A percentile compares a stretch with the other conserved stretches of the same genome.
phyloP scores from a whole-genome alignment of 2,113 vertebrate genomes.

The Rhynchomys soricoides region DNA sequence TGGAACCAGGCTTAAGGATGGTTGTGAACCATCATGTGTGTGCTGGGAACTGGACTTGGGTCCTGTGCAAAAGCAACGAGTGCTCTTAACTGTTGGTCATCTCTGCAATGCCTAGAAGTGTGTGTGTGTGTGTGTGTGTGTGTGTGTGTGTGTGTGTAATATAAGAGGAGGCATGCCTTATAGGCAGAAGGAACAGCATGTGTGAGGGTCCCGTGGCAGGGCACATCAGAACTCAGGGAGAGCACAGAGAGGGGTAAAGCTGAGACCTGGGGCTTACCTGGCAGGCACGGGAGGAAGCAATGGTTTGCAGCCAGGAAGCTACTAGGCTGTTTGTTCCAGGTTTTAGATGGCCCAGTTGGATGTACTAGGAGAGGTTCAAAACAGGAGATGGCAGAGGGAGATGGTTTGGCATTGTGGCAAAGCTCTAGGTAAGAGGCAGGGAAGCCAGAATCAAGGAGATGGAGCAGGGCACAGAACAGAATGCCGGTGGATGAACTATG shows the following conservation, averaged over 20 bases:
- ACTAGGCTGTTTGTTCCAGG: accelerated
- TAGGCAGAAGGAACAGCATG: background rate
- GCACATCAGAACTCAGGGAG: background rate
- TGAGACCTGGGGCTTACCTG: accelerated
- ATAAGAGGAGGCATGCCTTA: background rate
- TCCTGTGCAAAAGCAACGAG: background rate
- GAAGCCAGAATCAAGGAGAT: background rate
- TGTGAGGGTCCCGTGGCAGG: accelerated
- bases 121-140: background rate
- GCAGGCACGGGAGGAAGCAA: background rate
- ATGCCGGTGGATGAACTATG: background rate
- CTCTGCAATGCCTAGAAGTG: background rate
- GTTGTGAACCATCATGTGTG: background rate
- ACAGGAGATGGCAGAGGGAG: background rate
- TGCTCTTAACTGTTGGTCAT: background rate
- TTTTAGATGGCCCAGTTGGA: background rate
- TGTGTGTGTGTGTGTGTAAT: background rate
- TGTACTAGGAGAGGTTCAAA: too few relatives aligned
- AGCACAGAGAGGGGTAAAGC: accelerated
- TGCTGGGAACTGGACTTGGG: background rate
- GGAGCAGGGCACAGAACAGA: background rate
- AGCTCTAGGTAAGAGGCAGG: background rate
- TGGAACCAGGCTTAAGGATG: background rate
- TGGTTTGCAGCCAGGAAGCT: background rate
- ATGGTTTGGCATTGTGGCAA: too few relatives aligned